A percentile compares a stretch with the other conserved stretches of the same genome.
Conservation (phyloP, 2,113 vertebrate species). For the Rana temporaria region DNA sequence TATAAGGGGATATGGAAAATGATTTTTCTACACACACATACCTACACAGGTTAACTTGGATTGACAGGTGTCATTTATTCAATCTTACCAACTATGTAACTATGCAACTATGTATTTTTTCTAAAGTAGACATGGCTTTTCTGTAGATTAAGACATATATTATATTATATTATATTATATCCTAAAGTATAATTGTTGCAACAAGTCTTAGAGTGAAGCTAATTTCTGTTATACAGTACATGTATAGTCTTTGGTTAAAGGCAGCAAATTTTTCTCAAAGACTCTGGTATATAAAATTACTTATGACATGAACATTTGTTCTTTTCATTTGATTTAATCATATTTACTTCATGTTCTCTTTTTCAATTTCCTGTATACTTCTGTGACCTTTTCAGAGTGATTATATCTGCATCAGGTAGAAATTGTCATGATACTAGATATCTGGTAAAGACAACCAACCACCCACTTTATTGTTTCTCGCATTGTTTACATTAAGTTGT, state of each 20-base stretch:
- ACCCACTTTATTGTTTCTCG: neutral
- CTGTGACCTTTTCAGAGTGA: constrained; percentile 43
- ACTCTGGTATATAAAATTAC: constrained; percentile 23
- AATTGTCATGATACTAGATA: constrained; percentile 40
- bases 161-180: too few species aligned
- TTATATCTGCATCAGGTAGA: constrained; percentile 43
- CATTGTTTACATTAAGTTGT: neutral
- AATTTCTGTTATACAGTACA: neutral
- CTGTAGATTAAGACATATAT: too few species aligned
- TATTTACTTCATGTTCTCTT: constrained; percentile 42
- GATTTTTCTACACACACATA: too few species aligned
- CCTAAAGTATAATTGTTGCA: too few species aligned
- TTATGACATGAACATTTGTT: constrained; percentile 48
- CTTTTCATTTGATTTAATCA: constrained; percentile 38
- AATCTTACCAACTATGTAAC: too few species aligned
- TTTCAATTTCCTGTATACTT: constrained; percentile 50
- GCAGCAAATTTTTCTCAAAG: constrained; percentile 1
- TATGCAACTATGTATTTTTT: too few species aligned
- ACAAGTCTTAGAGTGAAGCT: too few species aligned
- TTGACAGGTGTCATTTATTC: too few species aligned
- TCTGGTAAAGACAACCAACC: neutral
- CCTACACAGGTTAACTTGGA: too few species aligned
- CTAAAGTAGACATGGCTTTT: too few species aligned
- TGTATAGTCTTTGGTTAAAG: neutral
- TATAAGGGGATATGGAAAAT: too few species aligned